A percentile compares a stretch with the other conserved stretches of the same genome.
These are phyloP conservation scores for Hippocampus zosterae DNA, from an alignment of 2,113 vertebrate genomes.

Conservation along the genomic window DNA sequence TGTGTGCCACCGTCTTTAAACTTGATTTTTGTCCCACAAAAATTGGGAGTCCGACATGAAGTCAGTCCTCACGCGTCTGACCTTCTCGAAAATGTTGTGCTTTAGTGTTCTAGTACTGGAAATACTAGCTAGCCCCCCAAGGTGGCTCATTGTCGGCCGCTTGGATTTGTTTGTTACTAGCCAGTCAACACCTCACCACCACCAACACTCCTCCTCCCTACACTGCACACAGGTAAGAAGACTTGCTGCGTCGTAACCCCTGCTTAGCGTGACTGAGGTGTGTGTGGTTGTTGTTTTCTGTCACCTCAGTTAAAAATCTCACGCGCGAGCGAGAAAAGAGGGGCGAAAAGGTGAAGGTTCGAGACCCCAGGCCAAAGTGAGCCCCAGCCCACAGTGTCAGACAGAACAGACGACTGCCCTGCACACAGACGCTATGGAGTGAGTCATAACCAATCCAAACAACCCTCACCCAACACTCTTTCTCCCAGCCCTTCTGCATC, in stretches of 20 bases:
- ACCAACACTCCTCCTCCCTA: constrained; percentile 25
- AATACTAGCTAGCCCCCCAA: not conserved
- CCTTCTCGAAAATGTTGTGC: not conserved
- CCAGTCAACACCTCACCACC: not conserved
- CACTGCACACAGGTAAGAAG: constrained; percentile 57
- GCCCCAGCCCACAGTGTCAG: constrained; percentile 59
- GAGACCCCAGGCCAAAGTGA: constrained; percentile 61
- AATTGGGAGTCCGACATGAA: not conserved
- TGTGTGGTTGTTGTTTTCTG: constrained; percentile 58
- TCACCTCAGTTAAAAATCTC: constrained; percentile 68
- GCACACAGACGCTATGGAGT: constrained; percentile 75
- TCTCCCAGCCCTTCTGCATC: not conserved
- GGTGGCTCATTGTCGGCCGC: not conserved
- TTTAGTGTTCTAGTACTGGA: not conserved
- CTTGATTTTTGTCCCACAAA: not conserved
- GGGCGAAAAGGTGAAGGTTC: constrained; percentile 58
- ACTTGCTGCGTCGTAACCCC: constrained; percentile 49
- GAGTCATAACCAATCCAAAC: constrained; percentile 65
- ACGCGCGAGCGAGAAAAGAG: constrained; percentile 22
- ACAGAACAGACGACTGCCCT: constrained; percentile 69
- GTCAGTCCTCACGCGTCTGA: not conserved
- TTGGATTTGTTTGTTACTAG: not conserved
- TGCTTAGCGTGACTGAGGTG: constrained; percentile 65
- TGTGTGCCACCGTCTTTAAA: not conserved
- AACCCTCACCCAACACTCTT: not conserved